These are phyloP conservation scores for Melinaea menophilus DNA, from an alignment of 2,888 invertebrate species.

Conservation along the genomic window DNA sequence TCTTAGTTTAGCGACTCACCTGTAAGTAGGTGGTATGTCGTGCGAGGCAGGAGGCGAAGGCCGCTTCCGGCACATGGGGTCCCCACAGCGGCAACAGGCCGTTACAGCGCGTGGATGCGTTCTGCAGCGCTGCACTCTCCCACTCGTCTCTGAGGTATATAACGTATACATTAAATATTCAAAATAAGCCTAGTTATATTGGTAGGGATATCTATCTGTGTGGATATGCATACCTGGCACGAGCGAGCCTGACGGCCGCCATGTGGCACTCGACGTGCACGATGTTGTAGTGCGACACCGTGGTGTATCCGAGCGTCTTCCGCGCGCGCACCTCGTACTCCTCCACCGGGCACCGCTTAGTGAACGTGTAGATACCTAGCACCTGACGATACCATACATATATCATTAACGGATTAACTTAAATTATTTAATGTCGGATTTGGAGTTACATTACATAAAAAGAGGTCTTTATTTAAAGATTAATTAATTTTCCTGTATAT, in stretches of 20 bases:
- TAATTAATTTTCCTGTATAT: too few relatives aligned
- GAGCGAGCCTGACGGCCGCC: conserved; percentile 90
- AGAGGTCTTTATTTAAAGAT: too few relatives aligned
- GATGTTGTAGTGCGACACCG: conserved; percentile 98
- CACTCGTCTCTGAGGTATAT: conserved; percentile 88
- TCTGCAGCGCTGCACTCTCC: conserved; percentile 98
- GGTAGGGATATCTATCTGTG: neutral
- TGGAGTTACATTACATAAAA: too few relatives aligned
- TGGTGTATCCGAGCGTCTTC: conserved; percentile 93
- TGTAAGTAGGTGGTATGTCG: conserved; percentile 92
- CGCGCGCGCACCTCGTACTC: conserved; percentile 93
- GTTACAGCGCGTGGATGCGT: conserved; percentile 98
- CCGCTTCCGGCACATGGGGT: conserved; percentile 93
- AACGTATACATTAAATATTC: neutral
- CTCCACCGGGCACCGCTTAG: conserved; percentile 95
- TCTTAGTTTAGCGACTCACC: conserved; percentile 40
- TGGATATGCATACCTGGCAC: conserved; percentile 54
- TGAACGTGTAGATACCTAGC: conserved; percentile 97
- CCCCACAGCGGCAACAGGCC: conserved; percentile 98
- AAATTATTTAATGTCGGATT: too few relatives aligned
- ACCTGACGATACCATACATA: conserved; percentile 68
- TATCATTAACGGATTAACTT: neutral
- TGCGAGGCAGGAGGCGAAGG: conserved; percentile 95
- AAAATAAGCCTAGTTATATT: neutral
- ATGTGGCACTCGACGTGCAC: conserved; percentile 99